Conservation (phyloP, 2,888 invertebrate species). For the Campopleginae sp. region DNA sequence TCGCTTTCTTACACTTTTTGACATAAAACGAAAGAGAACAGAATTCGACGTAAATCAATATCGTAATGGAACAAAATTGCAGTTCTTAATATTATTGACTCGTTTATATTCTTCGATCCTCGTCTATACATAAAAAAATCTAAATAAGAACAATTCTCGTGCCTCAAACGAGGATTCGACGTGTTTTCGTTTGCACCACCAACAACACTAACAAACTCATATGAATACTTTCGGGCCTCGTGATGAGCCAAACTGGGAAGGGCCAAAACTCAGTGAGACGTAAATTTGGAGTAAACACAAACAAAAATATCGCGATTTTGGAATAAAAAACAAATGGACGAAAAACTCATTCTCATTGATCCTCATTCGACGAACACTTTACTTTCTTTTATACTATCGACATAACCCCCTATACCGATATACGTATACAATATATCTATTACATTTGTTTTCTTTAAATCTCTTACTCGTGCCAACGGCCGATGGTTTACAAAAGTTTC, state of each 20-base stretch:
- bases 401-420: slow-evolving; percentile 75
- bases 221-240: slow-evolving; percentile 64
- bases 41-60: not conserved
- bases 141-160: not conserved
- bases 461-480: slow-evolving; percentile 70
- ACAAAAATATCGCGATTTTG: slow-evolving; percentile 33
- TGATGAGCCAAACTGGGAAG: slow-evolving; percentile 43
- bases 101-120: not conserved
- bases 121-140: not conserved
- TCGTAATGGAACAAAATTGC: not conserved
- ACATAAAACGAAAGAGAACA: not conserved
- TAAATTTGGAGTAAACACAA: slow-evolving; percentile 17
- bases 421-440: slow-evolving; percentile 80
- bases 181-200: slow-evolving; percentile 49
- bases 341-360: slow-evolving; percentile 34
- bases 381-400: slow-evolving; percentile 68
- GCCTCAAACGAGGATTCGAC: slow-evolving; percentile 10
- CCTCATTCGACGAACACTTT: slow-evolving; percentile 65
- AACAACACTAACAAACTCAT: slow-evolving; percentile 55
- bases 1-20: not conserved
- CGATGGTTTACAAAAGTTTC: slow-evolving; percentile 69
- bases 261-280: slow-evolving; percentile 55
- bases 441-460: slow-evolving; percentile 72
- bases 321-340: slow-evolving; percentile 38
- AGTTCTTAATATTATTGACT: slow-evolving; percentile 15